These are phyloP conservation scores for Graptemys geographica DNA, from an alignment of 2,797 vertebrate genomes.

Conservation along the genomic window DNA sequence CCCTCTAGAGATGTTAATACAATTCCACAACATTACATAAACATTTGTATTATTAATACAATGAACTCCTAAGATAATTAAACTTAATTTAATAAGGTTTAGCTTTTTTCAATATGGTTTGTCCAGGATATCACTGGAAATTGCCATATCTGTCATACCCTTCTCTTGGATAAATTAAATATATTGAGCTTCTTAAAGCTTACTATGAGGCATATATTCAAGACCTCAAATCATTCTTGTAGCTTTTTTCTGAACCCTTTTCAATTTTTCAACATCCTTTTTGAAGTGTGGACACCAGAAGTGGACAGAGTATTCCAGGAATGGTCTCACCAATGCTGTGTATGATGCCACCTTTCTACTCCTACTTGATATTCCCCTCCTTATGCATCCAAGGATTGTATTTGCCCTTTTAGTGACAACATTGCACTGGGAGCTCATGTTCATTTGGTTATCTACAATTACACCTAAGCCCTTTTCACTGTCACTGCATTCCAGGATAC, in stretches of 20 bases:
- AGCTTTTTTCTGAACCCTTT: background rate
- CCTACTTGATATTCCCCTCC: background rate
- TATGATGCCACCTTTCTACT: background rate
- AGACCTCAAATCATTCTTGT: background rate
- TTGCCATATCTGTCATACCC: too few species aligned
- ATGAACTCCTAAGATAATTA: too few species aligned
- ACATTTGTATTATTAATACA: too few species aligned
- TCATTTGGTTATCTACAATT: background rate
- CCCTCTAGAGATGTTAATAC: too few species aligned
- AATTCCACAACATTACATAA: too few species aligned
- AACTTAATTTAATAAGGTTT: too few species aligned
- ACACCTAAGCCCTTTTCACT: background rate
- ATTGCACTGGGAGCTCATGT: background rate
- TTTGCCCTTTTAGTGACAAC: accelerated
- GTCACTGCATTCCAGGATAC: background rate
- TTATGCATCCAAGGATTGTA: background rate
- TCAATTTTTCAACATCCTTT: background rate
- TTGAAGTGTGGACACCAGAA: background rate
- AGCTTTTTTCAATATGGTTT: too few species aligned
- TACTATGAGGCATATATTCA: background rate
- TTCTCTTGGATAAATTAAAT: background rate
- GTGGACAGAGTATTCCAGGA: background rate
- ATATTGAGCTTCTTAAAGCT: background rate
- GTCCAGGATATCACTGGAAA: too few species aligned
- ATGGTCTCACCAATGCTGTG: background rate